Percentiles rank a stretch among this genome's conserved stretches.
These are phyloP conservation scores for Porites divaricata DNA, from an alignment of 92 coral and sea anemone species.

Conservation along the genomic window DNA sequence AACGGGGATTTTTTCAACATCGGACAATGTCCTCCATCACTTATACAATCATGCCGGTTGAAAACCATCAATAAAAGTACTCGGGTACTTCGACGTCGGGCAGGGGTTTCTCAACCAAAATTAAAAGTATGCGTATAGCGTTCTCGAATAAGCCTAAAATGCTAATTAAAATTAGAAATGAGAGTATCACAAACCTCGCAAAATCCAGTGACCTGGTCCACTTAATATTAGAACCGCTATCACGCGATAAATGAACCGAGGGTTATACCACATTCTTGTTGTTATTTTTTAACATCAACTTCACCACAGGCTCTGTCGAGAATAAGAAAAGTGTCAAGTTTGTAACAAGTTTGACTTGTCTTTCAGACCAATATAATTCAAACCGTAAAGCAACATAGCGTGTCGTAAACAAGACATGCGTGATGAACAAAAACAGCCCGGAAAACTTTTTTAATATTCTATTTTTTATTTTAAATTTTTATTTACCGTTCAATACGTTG, in stretches of 20 bases:
- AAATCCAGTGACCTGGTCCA: background rate
- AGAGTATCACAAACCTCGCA: constrained; percentile 7
- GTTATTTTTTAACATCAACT: background rate
- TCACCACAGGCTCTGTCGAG: background rate
- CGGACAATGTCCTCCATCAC: no score
- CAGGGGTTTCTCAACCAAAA: no score
- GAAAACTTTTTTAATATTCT: no score
- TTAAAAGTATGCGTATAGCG: background rate
- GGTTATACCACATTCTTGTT: background rate
- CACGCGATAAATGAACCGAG: background rate
- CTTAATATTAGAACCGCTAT: background rate
- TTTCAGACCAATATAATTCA: no score
- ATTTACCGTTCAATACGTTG: no score
- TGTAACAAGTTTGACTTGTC: background rate
- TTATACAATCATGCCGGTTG: no score
- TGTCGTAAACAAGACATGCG: background rate
- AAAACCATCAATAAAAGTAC: no score
- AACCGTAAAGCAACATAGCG: no score
- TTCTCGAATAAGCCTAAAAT: background rate
- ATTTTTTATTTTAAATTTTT: no score
- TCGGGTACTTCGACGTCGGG: no score
- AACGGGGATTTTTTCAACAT: no score
- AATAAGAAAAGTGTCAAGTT: background rate
- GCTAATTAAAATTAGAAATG: background rate
- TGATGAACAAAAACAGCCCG: background rate